Conservation (phyloP, 2,888 invertebrate genomes). For the Stratiomys singularior region DNA sequence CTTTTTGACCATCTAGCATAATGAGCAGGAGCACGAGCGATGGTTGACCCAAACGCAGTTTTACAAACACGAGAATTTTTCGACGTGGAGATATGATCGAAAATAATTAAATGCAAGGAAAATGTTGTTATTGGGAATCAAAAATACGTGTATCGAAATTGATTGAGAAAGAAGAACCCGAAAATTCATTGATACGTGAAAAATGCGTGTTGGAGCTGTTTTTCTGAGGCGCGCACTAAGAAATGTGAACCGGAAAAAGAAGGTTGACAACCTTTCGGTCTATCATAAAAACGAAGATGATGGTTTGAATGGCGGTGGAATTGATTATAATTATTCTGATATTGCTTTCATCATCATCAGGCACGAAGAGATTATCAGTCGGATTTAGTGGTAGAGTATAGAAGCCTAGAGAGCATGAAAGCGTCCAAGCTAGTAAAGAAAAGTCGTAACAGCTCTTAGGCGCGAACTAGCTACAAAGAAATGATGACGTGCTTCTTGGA, state of each 20-base stretch:
- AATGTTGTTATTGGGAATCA: neutral
- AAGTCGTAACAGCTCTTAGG: neutral
- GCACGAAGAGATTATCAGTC: neutral
- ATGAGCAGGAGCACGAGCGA: neutral
- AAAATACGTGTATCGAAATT: neutral
- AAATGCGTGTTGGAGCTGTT: neutral
- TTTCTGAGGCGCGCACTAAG: neutral
- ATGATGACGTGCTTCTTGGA: neutral
- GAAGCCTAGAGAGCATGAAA: too few species aligned
- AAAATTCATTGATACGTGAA: neutral
- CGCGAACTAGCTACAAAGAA: neutral
- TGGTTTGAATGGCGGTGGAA: constrained; percentile 3
- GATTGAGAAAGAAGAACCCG: neutral
- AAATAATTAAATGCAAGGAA: neutral
- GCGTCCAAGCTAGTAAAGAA: neutral
- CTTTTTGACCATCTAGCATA: neutral
- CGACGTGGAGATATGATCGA: neutral
- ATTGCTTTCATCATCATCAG: constrained; percentile 1
- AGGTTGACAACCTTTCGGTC: constrained; percentile 14
- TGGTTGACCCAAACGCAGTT: neutral
- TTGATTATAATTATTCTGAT: neutral
- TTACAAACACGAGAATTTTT: neutral
- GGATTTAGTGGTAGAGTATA: neutral
- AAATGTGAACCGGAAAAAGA: neutral
- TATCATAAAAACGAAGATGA: neutral